Conservation (phyloP, 2,797 vertebrate species). For the Dromococcyx pavoninus region DNA sequence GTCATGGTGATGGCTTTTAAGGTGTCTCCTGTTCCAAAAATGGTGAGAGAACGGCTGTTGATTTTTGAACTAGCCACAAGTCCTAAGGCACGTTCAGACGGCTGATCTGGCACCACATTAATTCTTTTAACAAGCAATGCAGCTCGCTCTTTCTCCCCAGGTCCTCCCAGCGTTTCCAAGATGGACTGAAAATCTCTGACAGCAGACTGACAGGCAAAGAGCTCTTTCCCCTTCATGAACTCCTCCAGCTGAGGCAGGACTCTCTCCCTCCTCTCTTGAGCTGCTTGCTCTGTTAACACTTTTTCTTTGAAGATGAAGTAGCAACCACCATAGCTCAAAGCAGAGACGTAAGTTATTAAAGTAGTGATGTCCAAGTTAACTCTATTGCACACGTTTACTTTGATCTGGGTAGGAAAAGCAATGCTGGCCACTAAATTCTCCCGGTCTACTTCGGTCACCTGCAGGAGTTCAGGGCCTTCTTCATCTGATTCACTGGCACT, state of each 20-base stretch:
- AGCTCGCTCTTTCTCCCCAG: slow-evolving; percentile 86
- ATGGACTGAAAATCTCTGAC: slow-evolving; percentile 91
- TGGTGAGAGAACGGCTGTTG: slow-evolving; percentile 87
- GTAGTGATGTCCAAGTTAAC: slow-evolving; percentile 96
- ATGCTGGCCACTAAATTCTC: slow-evolving; percentile 83
- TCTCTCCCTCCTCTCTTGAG: slow-evolving; percentile 86
- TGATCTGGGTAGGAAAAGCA: slow-evolving; percentile 86
- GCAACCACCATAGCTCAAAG: slow-evolving; percentile 90
- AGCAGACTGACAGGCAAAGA: slow-evolving; percentile 90
- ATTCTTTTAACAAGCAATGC: slow-evolving; percentile 81
- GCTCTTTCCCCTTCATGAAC: slow-evolving; percentile 91
- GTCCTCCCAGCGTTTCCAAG: slow-evolving; percentile 89
- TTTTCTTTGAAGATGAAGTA: slow-evolving; percentile 89
- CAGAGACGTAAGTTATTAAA: slow-evolving; percentile 92
- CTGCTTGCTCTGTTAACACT: slow-evolving; percentile 92
- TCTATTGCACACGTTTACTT: slow-evolving; percentile 83
- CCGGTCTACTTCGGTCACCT: slow-evolving; percentile 82
- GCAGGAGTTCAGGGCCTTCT: slow-evolving; percentile 65
- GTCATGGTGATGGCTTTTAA: slow-evolving; percentile 94
- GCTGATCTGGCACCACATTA: slow-evolving; percentile 85
- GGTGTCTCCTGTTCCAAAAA: slow-evolving; percentile 93
- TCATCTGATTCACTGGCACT: slow-evolving; percentile 71
- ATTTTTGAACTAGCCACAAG: slow-evolving; percentile 90
- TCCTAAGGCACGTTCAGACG: slow-evolving; percentile 85
- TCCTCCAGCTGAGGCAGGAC: slow-evolving; percentile 86